These are phyloP conservation scores for Volucella zonaria DNA, from an alignment of 2,888 invertebrate species.

Conservation along the genomic window DNA sequence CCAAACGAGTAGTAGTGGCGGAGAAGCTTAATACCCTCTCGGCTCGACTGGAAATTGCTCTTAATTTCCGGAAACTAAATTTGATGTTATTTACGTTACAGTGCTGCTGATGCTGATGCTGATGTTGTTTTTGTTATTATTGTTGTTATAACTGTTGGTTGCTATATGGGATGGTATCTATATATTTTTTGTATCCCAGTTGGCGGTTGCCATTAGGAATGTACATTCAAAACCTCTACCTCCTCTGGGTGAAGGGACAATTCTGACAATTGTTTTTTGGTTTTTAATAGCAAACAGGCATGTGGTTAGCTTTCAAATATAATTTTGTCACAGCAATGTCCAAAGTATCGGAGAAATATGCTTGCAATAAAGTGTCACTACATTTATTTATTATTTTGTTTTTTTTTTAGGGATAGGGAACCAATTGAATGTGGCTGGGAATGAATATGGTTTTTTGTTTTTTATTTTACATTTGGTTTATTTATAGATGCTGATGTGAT, in stretches of 20 bases:
- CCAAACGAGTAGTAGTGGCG: not conserved
- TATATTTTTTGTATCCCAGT: conserved; percentile 32
- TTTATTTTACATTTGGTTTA: too few relatives aligned
- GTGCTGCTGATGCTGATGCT: conserved; percentile 33
- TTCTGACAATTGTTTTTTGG: conserved; percentile 37
- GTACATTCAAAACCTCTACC: conserved; percentile 10
- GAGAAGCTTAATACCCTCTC: conserved; percentile 62
- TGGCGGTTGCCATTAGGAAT: conserved; percentile 46
- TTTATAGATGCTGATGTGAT: too few relatives aligned
- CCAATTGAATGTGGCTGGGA: too few relatives aligned
- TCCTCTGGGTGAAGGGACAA: conserved; percentile 7
- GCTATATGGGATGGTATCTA: conserved; percentile 3
- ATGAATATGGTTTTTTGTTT: too few relatives aligned
- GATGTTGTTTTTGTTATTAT: conserved; percentile 43
- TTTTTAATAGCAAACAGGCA: conserved; percentile 46
- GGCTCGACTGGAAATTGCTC: conserved; percentile 72
- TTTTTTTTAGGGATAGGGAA: not conserved
- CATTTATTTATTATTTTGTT: conserved; percentile 1
- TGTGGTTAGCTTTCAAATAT: conserved; percentile 60
- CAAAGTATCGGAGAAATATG: conserved; percentile 32
- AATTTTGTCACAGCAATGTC: conserved; percentile 58
- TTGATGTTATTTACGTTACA: conserved; percentile 69
- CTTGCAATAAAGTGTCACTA: conserved; percentile 37
- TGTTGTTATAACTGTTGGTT: conserved; percentile 16
- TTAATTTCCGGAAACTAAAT: conserved; percentile 74